phyloP scores from a whole-genome alignment of 2,888 invertebrate species.

The Drosophila infuscata region DNA sequence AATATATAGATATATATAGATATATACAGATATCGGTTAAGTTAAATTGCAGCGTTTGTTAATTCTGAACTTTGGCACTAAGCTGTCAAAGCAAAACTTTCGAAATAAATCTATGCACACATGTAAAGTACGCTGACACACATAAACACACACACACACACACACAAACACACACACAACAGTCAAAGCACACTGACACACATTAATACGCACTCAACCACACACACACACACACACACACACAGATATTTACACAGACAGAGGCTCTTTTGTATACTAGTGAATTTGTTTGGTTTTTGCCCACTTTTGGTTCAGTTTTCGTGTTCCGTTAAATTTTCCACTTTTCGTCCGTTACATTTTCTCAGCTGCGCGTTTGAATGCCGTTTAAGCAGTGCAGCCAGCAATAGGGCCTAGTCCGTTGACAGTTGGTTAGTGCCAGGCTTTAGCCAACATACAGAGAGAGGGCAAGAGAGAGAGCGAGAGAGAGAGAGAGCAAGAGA shows the following conservation, averaged over 20 bases:
- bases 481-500: constrained; percentile 7
- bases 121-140: constrained; percentile 36
- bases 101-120: constrained; percentile 42
- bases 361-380: constrained; percentile 75
- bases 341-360: constrained; percentile 67
- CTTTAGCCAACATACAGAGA: constrained; percentile 38
- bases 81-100: constrained; percentile 34
- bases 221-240: constrained; percentile 3
- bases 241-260: constrained; percentile 10
- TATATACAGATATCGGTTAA: neutral
- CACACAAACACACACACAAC: constrained; percentile 4
- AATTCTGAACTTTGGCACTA: constrained; percentile 2
- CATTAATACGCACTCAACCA: constrained; percentile 23
- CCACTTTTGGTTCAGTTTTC: constrained; percentile 33
- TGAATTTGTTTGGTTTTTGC: constrained; percentile 57
- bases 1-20: neutral
- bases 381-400: constrained; percentile 66
- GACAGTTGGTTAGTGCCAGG: constrained; percentile 61
- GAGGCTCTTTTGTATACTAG: constrained; percentile 49
- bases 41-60: neutral
- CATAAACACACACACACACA: constrained; percentile 32
- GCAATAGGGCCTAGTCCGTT: constrained; percentile 51
- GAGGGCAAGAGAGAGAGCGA: constrained; percentile 5
- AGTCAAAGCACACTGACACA: constrained; percentile 33
- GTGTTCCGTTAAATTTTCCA: constrained; percentile 49